These are phyloP conservation scores for Hypomesus transpacificus DNA, from an alignment of 2,113 vertebrate species.

Conservation along the genomic window DNA sequence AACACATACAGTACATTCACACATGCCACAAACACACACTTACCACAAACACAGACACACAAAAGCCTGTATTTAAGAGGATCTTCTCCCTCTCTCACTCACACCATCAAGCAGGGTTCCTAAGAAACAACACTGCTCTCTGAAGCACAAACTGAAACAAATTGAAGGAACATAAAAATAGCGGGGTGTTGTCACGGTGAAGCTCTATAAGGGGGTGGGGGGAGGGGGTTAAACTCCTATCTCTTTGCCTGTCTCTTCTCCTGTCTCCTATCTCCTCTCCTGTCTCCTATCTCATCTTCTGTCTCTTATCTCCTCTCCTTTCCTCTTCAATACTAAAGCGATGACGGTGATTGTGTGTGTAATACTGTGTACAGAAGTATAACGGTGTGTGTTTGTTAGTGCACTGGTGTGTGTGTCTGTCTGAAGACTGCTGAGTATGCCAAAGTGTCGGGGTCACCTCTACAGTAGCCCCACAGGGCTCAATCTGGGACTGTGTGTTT, in stretches of 20 bases:
- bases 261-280: too few species aligned
- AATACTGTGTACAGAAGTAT: too few species aligned
- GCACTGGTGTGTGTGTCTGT: background rate
- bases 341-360: too few species aligned
- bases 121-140: conserved; percentile 12
- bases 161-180: conserved; percentile 28
- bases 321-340: too few species aligned
- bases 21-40: too few species aligned
- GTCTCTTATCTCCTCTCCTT: background rate
- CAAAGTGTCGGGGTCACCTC: conserved; percentile 40
- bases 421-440: conserved; percentile 3
- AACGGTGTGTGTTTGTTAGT: background rate
- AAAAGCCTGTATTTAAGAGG: too few species aligned
- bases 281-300: conserved; percentile 2
- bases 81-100: too few species aligned
- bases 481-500: conserved; percentile 4
- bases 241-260: background rate
- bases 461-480: conserved; percentile 2
- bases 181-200: conserved; percentile 16
- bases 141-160: background rate
- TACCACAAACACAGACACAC: too few species aligned
- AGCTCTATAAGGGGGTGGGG: background rate
- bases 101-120: background rate
- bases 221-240: conserved; percentile 1
- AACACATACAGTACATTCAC: background rate